A percentile compares a stretch with the other conserved stretches of the same genome.
Evolutionary conservation across 2,797 vertebrate genomes (phyloP).

Genomic region (Urophycis tenuis): DNA sequence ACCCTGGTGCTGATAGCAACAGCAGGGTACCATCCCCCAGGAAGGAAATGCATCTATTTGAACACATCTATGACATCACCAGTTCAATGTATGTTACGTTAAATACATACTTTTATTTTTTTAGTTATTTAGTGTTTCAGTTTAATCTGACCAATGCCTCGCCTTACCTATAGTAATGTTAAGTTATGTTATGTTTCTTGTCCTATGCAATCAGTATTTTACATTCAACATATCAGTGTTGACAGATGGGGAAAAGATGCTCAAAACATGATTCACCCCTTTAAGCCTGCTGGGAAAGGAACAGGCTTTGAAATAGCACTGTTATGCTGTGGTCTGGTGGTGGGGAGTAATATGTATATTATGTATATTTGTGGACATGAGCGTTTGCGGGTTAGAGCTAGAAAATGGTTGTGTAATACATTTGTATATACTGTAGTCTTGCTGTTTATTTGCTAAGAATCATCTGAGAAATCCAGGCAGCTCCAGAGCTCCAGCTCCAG

Average conservation of each 20-base stretch:
- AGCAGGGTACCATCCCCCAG: too few relatives aligned
- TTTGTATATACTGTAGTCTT: not conserved
- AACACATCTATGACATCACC: too few relatives aligned
- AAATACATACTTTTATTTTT: too few relatives aligned
- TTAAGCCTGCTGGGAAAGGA: not conserved
- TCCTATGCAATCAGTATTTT: not conserved
- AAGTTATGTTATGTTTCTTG: too few relatives aligned
- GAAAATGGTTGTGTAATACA: not conserved
- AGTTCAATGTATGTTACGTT: too few relatives aligned
- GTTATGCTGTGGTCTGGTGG: not conserved
- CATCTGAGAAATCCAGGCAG: too few relatives aligned
- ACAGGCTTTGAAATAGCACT: not conserved
- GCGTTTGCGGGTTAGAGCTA: not conserved
- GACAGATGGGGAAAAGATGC: not conserved
- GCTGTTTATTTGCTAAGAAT: not conserved
- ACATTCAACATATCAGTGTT: not conserved
- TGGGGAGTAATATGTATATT: not conserved
- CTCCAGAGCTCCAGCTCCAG: not conserved
- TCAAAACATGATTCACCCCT: not conserved
- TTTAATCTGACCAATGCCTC: not conserved
- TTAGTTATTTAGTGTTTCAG: too few relatives aligned
- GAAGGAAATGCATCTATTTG: too few relatives aligned
- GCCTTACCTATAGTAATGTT: not conserved
- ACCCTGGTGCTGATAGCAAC: too few relatives aligned
- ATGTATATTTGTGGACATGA: not conserved